Evolutionary conservation across 23 tunicate genomes (phyloP), one percentile per base, ranked within the genome.

Genomic region (Ciona savignyi): DNA sequence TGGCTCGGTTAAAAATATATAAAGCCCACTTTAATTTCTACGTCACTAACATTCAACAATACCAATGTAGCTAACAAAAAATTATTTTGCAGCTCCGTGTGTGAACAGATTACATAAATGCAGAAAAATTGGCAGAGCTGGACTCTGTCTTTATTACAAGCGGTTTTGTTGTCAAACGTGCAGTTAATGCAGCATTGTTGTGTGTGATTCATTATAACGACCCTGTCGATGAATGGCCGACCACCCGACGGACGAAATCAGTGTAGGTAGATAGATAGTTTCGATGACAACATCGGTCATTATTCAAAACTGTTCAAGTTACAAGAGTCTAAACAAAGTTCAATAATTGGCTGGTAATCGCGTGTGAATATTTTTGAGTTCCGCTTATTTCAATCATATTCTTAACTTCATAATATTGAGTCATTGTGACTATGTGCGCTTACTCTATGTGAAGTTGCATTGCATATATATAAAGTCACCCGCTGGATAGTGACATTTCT

Each of bases 151-250:
- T 27, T 74, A 25, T 61, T 74, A 74, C 78, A 61, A 30, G 1
- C 34, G 49, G 21, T 34, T 60, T 21, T 74, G 78, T 56, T 74
- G 78, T 68, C 42, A 74, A 25, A 74, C 68, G n/a, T 74, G 78
- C 78, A 60, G 78, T 0, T 60, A 61, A 74, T 69, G 35, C 28
- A n/a, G 24, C 4, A 63, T 9, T 9, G 6, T 20, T 6, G 26
- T 9, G 22, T 63, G 67, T 15, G 56, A 42, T 42, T 42, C 15
- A 42, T 15, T 15, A 42, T 15, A 42, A 42, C 56, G 56, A 42
- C 56, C n/a, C n/a, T n/a, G 56, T 42, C 56, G 56, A 42, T 9
- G 15, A 6, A 42, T 42, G 56, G 56, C 9, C 56, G 15, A 9
- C 56, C 9, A 6, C 11, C 56, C 56, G 56, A 42, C 56, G 56